phyloP scores from a whole-genome alignment of 1,140 invertebrate species.

The Teleopsis dalmanni region DNA sequence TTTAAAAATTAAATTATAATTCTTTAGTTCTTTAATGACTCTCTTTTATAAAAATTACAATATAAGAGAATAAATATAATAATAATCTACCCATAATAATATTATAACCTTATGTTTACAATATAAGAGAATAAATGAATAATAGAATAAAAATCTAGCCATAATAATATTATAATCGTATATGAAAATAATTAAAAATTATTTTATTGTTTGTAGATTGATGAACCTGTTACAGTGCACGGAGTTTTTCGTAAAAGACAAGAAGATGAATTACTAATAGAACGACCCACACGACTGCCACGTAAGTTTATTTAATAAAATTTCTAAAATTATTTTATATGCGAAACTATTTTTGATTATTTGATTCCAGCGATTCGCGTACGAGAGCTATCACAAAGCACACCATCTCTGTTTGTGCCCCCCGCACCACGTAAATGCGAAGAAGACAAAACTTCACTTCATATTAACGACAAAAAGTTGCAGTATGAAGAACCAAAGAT shows the following conservation, averaged over 20 bases:
- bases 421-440: conserved; percentile 1
- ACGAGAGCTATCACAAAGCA: conserved; percentile 6
- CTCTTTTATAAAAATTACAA: no score
- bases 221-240: conserved; percentile 20
- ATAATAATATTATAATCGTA: no score
- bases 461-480: no score
- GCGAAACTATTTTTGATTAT: neutral
- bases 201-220: conserved; percentile 5
- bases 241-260: conserved; percentile 36
- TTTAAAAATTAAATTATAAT: no score
- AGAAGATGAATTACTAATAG: conserved; percentile 33
- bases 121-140: no score
- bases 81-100: no score
- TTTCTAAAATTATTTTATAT: neutral
- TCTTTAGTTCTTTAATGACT: no score
- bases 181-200: no score
- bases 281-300: conserved; percentile 16
- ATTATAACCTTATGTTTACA: no score
- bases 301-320: conserved; percentile 10
- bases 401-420: conserved; percentile 1
- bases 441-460: neutral
- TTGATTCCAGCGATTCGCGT: conserved; percentile 6
- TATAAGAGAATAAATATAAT: no score
- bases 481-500: no score
- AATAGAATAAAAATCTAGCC: no score